Evolutionary conservation across 1,140 invertebrate genomes (phyloP).

Genomic region (Eupeodes corollae): DNA sequence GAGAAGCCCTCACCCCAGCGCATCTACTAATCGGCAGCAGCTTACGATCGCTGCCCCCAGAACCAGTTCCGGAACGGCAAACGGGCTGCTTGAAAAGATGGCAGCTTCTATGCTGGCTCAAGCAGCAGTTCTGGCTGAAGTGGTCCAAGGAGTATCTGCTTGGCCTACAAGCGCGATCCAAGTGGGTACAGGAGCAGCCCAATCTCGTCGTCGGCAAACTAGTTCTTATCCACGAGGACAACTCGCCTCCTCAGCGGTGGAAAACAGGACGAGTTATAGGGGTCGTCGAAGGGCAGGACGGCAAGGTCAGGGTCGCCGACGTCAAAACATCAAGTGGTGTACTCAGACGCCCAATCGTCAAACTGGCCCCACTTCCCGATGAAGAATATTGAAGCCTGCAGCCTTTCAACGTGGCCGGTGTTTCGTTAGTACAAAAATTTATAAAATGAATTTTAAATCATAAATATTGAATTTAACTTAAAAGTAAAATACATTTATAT

Average conservation of each 20-base stretch:
- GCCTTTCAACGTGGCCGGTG: not conserved
- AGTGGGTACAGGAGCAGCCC: conserved; percentile 16
- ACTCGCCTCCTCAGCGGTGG: conserved; percentile 30
- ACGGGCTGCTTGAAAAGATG: not conserved
- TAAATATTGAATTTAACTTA: too few species aligned
- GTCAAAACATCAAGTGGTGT: conserved; percentile 18
- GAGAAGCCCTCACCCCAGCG: too few species aligned
- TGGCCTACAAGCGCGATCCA: conserved; percentile 17
- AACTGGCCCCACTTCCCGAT: conserved; percentile 8
- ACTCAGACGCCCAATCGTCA: conserved; percentile 13
- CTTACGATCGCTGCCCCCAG: too few species aligned
- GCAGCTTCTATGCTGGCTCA: conserved; percentile 1
- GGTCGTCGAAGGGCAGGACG: conserved; percentile 28
- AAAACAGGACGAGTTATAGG: conserved; percentile 22
- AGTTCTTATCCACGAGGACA: conserved; percentile 28
- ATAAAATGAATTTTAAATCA: too few species aligned
- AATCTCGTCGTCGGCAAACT: conserved; percentile 16
- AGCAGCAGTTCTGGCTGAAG: conserved; percentile 15
- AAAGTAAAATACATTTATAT: too few species aligned
- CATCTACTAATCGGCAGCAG: too few species aligned
- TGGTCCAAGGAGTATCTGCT: conserved; percentile 25
- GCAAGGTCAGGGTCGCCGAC: conserved; percentile 28
- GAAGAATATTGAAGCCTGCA: not conserved
- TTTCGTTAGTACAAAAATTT: too few species aligned
- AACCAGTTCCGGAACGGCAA: too few species aligned